A percentile compares a stretch with the other conserved stretches of the same genome.
Evolutionary conservation across 1,140 invertebrate species (phyloP).

Genomic region (Grapholita molesta): DNA sequence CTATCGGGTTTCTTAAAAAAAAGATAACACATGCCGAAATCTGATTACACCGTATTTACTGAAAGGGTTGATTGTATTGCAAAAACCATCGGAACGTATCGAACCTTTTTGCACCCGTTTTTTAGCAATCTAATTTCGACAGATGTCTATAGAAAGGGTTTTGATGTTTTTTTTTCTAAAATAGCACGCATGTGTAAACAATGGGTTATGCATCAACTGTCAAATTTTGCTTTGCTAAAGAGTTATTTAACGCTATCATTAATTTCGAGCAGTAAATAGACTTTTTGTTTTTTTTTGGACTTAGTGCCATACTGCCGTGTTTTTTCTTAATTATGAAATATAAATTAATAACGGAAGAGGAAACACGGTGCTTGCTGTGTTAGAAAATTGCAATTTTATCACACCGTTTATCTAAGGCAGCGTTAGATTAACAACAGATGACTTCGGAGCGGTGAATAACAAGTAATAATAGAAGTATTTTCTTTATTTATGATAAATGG

Average conservation of each 20-base stretch:
- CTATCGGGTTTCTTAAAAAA: slow-evolving; percentile 69
- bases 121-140: slow-evolving; percentile 70
- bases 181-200: slow-evolving; percentile 64
- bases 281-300: slow-evolving; percentile 24
- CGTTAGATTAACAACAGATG: neutral
- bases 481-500: too few species aligned
- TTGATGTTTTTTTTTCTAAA: slow-evolving; percentile 64
- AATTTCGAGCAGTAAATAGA: slow-evolving; percentile 38
- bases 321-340: neutral
- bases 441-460: neutral
- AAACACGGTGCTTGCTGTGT: slow-evolving; percentile 4
- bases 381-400: slow-evolving; percentile 40
- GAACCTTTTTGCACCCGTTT: slow-evolving; percentile 64
- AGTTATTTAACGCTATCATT: slow-evolving; percentile 43
- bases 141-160: slow-evolving; percentile 75
- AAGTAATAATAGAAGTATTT: too few species aligned
- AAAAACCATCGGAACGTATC: slow-evolving; percentile 45
- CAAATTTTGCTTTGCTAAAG: slow-evolving; percentile 59
- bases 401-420: neutral
- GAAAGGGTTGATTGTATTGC: slow-evolving; percentile 68
- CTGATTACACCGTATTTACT: slow-evolving; percentile 71
- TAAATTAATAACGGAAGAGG: slow-evolving; percentile 1
- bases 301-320: neutral
- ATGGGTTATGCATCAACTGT: slow-evolving; percentile 64
- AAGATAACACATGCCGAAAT: slow-evolving; percentile 74